phyloP scores from a whole-genome alignment of 2,797 vertebrate genomes.

The Ataeniobius toweri region DNA sequence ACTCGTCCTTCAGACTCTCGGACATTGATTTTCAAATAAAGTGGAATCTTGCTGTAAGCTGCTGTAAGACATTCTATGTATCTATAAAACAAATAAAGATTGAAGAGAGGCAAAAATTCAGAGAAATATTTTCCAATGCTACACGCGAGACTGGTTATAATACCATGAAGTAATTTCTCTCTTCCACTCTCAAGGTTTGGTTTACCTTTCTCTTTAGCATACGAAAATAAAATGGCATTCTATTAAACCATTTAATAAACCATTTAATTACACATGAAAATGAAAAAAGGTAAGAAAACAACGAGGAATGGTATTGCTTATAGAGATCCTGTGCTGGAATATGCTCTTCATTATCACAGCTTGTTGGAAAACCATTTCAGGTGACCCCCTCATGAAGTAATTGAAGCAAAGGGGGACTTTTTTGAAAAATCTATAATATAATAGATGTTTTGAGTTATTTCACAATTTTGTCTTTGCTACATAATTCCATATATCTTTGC shows the following conservation, averaged over 20 bases:
- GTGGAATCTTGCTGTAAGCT: too few relatives aligned
- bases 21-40: too few relatives aligned
- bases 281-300: too few relatives aligned
- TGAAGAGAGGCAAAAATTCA: background rate
- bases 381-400: too few relatives aligned
- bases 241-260: background rate
- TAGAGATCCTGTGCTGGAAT: background rate
- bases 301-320: too few relatives aligned
- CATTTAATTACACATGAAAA: background rate
- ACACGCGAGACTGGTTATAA: background rate
- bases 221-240: background rate
- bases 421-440: too few relatives aligned
- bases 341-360: background rate
- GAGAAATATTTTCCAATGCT: background rate
- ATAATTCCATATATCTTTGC: too few relatives aligned
- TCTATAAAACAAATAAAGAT: slow-evolving; percentile 6
- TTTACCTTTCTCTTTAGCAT: background rate
- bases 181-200: background rate
- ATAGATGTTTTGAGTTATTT: too few relatives aligned
- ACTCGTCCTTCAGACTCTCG: too few relatives aligned
- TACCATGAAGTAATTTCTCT: background rate
- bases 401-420: too few relatives aligned
- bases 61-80: background rate
- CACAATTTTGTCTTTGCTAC: too few relatives aligned
- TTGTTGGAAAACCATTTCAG: too few relatives aligned